Percentiles rank a stretch among this genome's conserved stretches.
These are phyloP conservation scores for Cephalopterus ornatus DNA, from an alignment of 2,113 vertebrate species.

Conservation along the genomic window DNA sequence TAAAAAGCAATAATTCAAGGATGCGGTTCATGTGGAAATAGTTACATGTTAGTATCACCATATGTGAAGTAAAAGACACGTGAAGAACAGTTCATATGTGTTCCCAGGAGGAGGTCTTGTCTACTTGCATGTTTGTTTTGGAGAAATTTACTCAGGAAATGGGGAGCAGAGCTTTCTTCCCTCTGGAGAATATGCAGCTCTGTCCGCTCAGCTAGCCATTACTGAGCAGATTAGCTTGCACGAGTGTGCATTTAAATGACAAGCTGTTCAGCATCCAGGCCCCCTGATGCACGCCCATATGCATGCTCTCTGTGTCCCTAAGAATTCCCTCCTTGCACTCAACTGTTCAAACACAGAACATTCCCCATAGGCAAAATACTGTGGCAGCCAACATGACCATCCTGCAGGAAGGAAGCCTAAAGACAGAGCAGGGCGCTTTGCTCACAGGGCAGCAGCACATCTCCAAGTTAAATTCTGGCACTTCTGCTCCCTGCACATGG, in stretches of 20 bases:
- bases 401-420: neutral
- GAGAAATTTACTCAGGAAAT: conserved; percentile 29
- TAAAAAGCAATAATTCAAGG: conserved; percentile 5
- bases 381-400: neutral
- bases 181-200: neutral
- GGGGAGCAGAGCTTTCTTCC: neutral
- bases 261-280: conserved; percentile 41
- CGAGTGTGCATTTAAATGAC: conserved; percentile 30
- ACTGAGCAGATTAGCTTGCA: conserved; percentile 36
- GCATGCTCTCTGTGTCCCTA: neutral
- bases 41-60: neutral
- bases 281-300: neutral
- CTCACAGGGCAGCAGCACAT: neutral
- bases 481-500: neutral
- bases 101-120: conserved; percentile 17
- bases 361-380: neutral
- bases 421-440: neutral
- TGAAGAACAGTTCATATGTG: neutral
- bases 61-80: neutral
- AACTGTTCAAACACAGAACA: neutral
- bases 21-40: neutral
- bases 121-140: conserved; percentile 13
- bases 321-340: neutral
- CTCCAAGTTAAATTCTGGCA: neutral
- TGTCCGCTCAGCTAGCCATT: conserved; percentile 26